These are phyloP conservation scores for Pseudolaguvia tuberculata DNA, from an alignment of 2,113 vertebrate species.

Conservation along the genomic window DNA sequence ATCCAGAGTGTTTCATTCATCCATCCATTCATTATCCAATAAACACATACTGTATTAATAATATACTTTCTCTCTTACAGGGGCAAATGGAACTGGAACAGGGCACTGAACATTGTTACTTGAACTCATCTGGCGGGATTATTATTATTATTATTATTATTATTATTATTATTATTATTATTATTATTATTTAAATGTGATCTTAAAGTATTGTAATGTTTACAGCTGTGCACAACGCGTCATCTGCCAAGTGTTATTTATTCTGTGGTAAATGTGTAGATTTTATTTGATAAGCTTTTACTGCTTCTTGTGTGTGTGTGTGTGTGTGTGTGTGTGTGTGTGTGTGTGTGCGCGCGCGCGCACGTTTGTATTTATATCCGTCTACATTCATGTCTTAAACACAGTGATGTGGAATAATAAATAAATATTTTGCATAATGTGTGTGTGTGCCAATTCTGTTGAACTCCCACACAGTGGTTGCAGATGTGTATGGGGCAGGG, in stretches of 20 bases:
- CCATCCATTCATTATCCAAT: background rate
- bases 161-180: background rate
- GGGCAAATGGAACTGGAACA: constrained; percentile 24
- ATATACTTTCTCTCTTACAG: constrained; percentile 36
- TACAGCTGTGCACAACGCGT: constrained; percentile 44
- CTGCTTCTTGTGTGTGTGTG: constrained; percentile 48
- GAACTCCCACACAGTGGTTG: too few species aligned
- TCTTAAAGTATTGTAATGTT: constrained; percentile 38
- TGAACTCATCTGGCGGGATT: constrained; percentile 40
- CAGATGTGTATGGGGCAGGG: too few species aligned
- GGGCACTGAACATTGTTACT: constrained; percentile 35
- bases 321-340: too few species aligned
- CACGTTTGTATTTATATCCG: constrained; percentile 64
- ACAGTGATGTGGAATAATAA: constrained; percentile 52
- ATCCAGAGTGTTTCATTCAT: background rate
- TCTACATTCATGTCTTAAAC: constrained; percentile 46
- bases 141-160: background rate
- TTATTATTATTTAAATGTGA: background rate
- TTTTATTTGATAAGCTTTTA: constrained; percentile 39
- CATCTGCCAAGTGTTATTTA: constrained; percentile 40
- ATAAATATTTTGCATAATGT: constrained; percentile 65
- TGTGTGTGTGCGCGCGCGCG: too few species aligned
- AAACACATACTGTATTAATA: too few species aligned
- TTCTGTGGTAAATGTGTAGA: constrained; percentile 33
- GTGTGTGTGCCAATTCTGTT: background rate